Evolutionary conservation across 2,113 vertebrate species (phyloP).

Genomic region (Calyptomena viridis): DNA sequence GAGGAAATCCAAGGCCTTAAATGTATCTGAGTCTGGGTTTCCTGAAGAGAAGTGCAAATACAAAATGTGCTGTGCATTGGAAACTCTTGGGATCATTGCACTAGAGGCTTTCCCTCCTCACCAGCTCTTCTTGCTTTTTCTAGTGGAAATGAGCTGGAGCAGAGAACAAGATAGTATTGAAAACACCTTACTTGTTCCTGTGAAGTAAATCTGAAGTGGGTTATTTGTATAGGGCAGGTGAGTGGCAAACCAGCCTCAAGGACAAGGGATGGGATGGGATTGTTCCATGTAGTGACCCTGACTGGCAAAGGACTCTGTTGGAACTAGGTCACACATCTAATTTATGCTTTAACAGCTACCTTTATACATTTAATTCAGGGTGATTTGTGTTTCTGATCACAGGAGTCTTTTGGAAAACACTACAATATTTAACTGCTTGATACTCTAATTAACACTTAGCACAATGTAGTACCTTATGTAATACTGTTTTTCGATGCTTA

Average conservation of each 20-base stretch:
- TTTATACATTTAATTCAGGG: background rate
- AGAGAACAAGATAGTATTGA: background rate
- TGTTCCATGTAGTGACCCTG: background rate
- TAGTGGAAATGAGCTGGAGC: background rate
- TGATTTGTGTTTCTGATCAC: slow-evolving; percentile 21
- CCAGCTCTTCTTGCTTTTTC: background rate
- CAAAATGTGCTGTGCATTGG: background rate
- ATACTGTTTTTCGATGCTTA: background rate
- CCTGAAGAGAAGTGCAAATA: background rate
- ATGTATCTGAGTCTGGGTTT: background rate
- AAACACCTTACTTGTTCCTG: background rate
- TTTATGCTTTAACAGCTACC: background rate
- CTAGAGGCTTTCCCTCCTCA: background rate
- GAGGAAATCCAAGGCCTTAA: background rate
- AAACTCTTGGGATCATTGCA: background rate
- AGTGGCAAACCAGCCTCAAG: background rate
- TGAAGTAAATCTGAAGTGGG: background rate
- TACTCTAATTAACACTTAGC: slow-evolving; percentile 30
- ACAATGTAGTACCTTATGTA: slow-evolving; percentile 30
- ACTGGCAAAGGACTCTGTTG: background rate
- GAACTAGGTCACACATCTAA: background rate
- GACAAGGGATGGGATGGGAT: background rate
- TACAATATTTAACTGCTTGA: background rate
- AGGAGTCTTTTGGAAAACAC: background rate
- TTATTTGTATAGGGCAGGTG: background rate